Percentiles rank a stretch among this genome's conserved stretches.
phyloP scores from a whole-genome alignment of 2,888 invertebrate genomes.

The Idaea biselata region DNA sequence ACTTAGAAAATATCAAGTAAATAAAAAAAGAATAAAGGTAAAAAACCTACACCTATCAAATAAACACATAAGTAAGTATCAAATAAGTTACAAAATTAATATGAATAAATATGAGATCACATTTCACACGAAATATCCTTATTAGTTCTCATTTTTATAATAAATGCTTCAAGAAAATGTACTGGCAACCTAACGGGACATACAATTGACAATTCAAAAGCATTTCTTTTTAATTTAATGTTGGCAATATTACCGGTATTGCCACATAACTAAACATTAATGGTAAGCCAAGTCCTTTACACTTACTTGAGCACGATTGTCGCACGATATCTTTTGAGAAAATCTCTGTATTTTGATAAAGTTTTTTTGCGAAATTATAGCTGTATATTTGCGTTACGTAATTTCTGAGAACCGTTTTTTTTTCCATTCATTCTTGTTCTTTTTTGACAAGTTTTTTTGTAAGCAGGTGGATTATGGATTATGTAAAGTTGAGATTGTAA shows the following conservation, averaged over 20 bases:
- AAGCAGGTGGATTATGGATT: not conserved
- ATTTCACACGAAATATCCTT: not conserved
- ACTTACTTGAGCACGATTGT: conserved; percentile 11
- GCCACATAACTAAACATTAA: conserved; percentile 18
- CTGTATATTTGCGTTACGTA: conserved; percentile 8
- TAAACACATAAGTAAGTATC: not conserved
- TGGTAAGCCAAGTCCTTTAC: conserved; percentile 18
- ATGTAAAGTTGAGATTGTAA: not conserved
- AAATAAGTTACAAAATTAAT: not conserved
- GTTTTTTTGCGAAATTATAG: conserved; percentile 6
- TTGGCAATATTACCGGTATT: not conserved
- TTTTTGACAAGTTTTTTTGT: not conserved
- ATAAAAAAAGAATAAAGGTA: too few relatives aligned
- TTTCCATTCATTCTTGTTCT: not conserved
- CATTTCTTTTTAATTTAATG: conserved; percentile 25
- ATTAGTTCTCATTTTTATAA: not conserved
- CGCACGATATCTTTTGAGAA: conserved; percentile 12
- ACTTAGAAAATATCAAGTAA: too few relatives aligned
- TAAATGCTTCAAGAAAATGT: not conserved
- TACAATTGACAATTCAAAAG: not conserved
- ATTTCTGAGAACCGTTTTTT: not conserved
- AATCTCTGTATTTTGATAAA: conserved; percentile 12
- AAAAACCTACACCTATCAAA: too few relatives aligned
- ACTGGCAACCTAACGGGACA: conserved; percentile 5
- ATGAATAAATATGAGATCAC: not conserved